Conservation (phyloP, 2,113 vertebrate species). For the Murina feae region DNA sequence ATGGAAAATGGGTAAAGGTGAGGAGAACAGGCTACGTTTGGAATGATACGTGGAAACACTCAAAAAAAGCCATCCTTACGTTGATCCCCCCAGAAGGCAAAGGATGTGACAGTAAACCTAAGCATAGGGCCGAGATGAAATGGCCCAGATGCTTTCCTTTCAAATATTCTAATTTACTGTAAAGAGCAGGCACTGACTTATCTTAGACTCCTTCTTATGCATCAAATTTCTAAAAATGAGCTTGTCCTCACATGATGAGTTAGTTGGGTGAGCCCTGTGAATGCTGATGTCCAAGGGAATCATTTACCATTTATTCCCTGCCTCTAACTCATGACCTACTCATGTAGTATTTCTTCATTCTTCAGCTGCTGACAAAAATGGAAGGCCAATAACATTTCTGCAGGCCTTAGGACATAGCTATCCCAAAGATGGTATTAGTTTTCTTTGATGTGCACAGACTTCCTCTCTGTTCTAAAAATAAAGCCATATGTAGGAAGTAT, state of each 20-base stretch:
- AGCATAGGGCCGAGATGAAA: not conserved
- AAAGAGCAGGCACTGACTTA: not conserved
- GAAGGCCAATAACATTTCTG: not conserved
- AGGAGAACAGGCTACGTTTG: not conserved
- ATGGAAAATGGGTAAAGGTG: not conserved
- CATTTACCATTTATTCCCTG: not conserved
- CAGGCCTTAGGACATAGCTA: not conserved
- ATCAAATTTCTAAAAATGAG: constrained; percentile 28
- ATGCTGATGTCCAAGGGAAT: not conserved
- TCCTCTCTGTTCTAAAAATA: constrained; percentile 10
- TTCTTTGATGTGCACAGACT: not conserved
- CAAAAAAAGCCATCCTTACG: not conserved
- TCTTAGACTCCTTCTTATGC: not conserved
- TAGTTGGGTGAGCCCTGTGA: not conserved
- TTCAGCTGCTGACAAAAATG: not conserved
- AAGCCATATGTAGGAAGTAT: not conserved
- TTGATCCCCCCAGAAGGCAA: not conserved
- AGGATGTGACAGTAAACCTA: not conserved
- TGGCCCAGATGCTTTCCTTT: not conserved
- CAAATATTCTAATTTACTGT: not conserved
- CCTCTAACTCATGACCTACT: not conserved
- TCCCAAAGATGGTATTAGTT: not conserved
- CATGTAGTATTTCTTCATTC: not conserved
- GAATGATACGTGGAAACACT: not conserved
- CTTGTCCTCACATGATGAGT: not conserved